These are phyloP conservation scores for Rhamnusium bicolor DNA, from an alignment of 2,888 invertebrate species.

Conservation along the genomic window DNA sequence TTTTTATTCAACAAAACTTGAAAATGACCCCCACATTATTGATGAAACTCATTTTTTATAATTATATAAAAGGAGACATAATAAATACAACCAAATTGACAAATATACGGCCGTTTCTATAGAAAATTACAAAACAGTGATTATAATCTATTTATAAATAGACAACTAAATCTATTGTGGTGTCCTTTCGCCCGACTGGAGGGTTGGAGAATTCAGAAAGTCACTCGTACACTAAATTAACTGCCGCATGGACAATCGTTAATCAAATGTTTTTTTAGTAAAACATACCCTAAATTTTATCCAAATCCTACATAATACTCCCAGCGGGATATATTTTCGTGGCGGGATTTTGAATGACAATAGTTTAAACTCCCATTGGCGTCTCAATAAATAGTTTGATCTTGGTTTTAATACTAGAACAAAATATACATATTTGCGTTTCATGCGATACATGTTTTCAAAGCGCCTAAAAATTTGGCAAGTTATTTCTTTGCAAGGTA, in stretches of 20 bases:
- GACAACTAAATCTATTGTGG: slow-evolving; percentile 33
- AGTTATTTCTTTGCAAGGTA: too few relatives aligned
- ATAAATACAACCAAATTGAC: slow-evolving; percentile 20
- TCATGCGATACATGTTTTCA: too few relatives aligned
- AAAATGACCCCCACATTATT: slow-evolving; percentile 10
- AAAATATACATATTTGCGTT: too few relatives aligned
- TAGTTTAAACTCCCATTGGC: slow-evolving; percentile 14
- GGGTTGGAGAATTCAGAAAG: slow-evolving; percentile 44
- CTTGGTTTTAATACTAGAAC: too few relatives aligned
- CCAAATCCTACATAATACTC: slow-evolving; percentile 51
- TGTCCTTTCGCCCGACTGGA: slow-evolving; percentile 25
- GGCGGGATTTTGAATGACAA: slow-evolving; percentile 42
- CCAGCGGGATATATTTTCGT: slow-evolving; percentile 52
- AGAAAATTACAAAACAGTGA: slow-evolving; percentile 27
- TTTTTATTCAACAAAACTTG: slow-evolving; percentile 1
- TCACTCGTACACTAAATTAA: slow-evolving; percentile 50
- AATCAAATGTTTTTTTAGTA: slow-evolving; percentile 55
- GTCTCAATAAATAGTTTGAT: not conserved
- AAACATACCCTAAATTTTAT: slow-evolving; percentile 52
- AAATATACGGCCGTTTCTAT: slow-evolving; percentile 18
- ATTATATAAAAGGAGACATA: slow-evolving; percentile 16
- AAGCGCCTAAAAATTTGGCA: too few relatives aligned
- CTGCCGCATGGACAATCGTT: slow-evolving; percentile 53
- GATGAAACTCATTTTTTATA: slow-evolving; percentile 17
- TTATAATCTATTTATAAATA: slow-evolving; percentile 33